These are phyloP conservation scores for Eristalinus aeneus DNA, from an alignment of 2,888 invertebrate species.

Conservation along the genomic window DNA sequence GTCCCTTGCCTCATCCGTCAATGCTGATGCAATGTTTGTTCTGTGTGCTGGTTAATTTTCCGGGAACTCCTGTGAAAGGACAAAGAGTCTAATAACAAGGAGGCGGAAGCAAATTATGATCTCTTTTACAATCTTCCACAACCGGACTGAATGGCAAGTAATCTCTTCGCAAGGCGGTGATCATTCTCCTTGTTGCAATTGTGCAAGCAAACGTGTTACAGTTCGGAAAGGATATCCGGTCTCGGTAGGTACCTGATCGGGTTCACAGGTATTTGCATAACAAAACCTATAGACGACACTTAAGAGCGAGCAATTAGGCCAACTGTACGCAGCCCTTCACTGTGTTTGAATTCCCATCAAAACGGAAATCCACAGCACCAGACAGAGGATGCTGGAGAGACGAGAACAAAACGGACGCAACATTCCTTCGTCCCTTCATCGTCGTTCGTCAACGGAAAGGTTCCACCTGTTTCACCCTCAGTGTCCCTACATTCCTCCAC, in stretches of 20 bases:
- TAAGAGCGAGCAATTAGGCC: slow-evolving; percentile 46
- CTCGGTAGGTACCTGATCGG: slow-evolving; percentile 24
- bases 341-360: slow-evolving; percentile 37
- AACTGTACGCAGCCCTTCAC: slow-evolving; percentile 34
- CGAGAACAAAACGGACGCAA: not conserved
- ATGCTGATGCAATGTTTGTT: slow-evolving; percentile 42
- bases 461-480: slow-evolving; percentile 60
- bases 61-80: slow-evolving; percentile 17
- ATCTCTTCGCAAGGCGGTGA: slow-evolving; percentile 16
- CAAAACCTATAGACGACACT: not conserved
- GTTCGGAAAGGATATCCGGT: slow-evolving; percentile 66
- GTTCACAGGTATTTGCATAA: slow-evolving; percentile 36
- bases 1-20: not conserved
- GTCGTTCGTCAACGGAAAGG: slow-evolving; percentile 7
- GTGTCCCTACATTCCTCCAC: slow-evolving; percentile 49
- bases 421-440: slow-evolving; percentile 11
- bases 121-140: not conserved
- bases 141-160: not conserved
- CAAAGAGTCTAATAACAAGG: slow-evolving; percentile 27
- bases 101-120: slow-evolving; percentile 53
- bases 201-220: slow-evolving; percentile 49
- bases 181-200: slow-evolving; percentile 1
- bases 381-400: slow-evolving; percentile 35
- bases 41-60: slow-evolving; percentile 35
- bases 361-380: slow-evolving; percentile 53